Evolutionary conservation across 1,140 invertebrate species (phyloP).

Genomic region (Panagrolaimus sp.): DNA sequence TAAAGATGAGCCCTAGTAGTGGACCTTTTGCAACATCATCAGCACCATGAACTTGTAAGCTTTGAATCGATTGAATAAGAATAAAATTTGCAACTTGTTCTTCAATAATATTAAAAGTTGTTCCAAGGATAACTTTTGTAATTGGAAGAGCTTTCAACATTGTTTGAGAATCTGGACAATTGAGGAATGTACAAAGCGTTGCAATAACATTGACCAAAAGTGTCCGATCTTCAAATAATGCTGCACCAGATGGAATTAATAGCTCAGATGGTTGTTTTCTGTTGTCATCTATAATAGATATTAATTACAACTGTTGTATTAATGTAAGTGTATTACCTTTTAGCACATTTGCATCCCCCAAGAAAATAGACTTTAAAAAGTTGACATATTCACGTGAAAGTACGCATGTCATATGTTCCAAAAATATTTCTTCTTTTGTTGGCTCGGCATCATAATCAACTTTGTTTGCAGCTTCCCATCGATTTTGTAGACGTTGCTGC

Average conservation of each 20-base stretch:
- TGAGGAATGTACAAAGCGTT: constrained; percentile 32
- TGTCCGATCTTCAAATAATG: neutral
- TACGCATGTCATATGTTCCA: constrained; percentile 46
- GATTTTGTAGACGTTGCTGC: constrained; percentile 24
- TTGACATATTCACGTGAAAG: constrained; percentile 35
- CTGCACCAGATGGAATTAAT: neutral
- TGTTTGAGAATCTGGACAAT: constrained; percentile 43
- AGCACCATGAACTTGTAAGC: constrained; percentile 40
- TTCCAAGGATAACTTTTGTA: constrained; percentile 27
- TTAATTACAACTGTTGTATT: neutral
- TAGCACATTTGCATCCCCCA: constrained; percentile 20
- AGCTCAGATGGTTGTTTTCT: neutral
- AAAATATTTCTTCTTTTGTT: constrained; percentile 47
- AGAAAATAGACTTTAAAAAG: constrained; percentile 28
- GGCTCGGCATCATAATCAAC: constrained; percentile 37
- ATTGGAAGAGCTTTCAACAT: constrained; percentile 38
- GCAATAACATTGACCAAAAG: constrained; percentile 16
- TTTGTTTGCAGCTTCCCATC: constrained; percentile 35
- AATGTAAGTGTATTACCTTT: neutral
- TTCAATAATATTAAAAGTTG: constrained; percentile 29
- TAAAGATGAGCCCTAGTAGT: constrained; percentile 36
- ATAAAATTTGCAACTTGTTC: constrained; percentile 33
- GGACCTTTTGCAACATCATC: constrained; percentile 44
- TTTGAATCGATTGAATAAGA: constrained; percentile 30
- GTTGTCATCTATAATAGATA: constrained; percentile 11